Base-by-base conservation (phyloP, 2,113 vertebrate species). In the Thalassoma bifasciatum region DNA sequence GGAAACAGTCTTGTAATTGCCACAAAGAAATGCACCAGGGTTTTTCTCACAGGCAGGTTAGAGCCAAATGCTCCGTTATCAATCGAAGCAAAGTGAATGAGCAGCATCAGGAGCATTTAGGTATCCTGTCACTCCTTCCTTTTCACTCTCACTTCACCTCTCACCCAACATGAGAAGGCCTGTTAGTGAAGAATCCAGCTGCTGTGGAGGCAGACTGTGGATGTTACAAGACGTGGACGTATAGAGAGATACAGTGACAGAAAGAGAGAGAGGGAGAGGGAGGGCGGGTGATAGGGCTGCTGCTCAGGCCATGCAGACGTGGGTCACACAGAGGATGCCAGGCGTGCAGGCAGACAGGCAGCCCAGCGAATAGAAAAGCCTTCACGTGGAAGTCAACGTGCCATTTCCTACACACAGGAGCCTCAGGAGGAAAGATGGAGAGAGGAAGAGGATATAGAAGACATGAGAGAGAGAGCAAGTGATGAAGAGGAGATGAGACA, bases 361-460 rank as follows among this genome's bases (percentile, higher is more conserved):
- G 79, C 53, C 72, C 77, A 57, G 49, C 40, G 5, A 79, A 59
- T 19, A 65, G 58, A 72, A 26, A 62, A 63, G 67, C 64, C 65
- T 68, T 85, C 90, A 92, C 84, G 83, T 88, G 87, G 76, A 89
- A 66, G 79, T 51, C 82, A 89, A 88, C 77, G 88, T 91, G 88
- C 83, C 47, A 17, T 76, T 77, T 64, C 61, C 22, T 21, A 71
- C 46, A 10, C 36, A 30, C 56, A 30, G 61, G 60, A 75, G 75
- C 80, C 78, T 81, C 53, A 2, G 67, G 79, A 78, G 75, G 19
- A 71, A 72, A 52, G 57, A 71, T 34, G 46, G 57, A n/a, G 66
- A 73, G 60, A 38, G 14, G 51, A 59, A 36, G 37, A 65, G 37
- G 22, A 62, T 22, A 79, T 47, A 21, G 3, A 42, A 51, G 59